Percentiles rank a stretch among this genome's conserved stretches.
These are phyloP conservation scores for Xestia c-nigrum DNA, from an alignment of 2,888 invertebrate genomes.

Conservation along the genomic window DNA sequence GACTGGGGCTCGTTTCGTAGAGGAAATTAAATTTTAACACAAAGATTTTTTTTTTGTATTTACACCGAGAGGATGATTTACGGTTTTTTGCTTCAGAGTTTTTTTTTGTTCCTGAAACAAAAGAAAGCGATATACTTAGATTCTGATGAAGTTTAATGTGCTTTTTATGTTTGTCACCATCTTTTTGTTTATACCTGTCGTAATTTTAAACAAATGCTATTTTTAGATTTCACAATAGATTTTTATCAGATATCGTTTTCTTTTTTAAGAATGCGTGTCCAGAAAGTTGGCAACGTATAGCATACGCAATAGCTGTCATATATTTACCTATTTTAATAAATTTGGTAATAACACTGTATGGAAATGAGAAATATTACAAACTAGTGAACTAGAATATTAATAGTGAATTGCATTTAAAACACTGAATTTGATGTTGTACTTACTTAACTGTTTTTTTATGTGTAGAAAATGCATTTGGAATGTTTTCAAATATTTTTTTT, in stretches of 20 bases:
- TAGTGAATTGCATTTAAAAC: no score
- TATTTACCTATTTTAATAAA: no score
- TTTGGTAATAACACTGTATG: no score
- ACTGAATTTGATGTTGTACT: no score
- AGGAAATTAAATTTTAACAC: conserved; percentile 71
- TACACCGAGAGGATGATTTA: conserved; percentile 12
- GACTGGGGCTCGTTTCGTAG: conserved; percentile 36
- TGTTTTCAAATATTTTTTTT: no score
- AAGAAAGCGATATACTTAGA: conserved; percentile 3
- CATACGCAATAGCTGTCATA: no score
- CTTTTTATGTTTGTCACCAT: background rate
- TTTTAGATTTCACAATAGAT: background rate
- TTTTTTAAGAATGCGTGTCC: no score
- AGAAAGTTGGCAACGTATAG: no score
- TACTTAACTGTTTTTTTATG: no score
- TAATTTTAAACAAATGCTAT: background rate
- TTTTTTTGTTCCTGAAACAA: conserved; percentile 22
- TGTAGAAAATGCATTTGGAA: no score
- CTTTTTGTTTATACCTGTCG: background rate
- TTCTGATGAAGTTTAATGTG: conserved; percentile 4
- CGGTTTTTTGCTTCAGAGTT: conserved; percentile 14
- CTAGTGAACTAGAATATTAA: no score
- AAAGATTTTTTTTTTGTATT: conserved; percentile 52
- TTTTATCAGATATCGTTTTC: background rate
- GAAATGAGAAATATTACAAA: no score